Conservation (phyloP, 2,113 vertebrate genomes). For the Mesembrinibis cayennensis region DNA sequence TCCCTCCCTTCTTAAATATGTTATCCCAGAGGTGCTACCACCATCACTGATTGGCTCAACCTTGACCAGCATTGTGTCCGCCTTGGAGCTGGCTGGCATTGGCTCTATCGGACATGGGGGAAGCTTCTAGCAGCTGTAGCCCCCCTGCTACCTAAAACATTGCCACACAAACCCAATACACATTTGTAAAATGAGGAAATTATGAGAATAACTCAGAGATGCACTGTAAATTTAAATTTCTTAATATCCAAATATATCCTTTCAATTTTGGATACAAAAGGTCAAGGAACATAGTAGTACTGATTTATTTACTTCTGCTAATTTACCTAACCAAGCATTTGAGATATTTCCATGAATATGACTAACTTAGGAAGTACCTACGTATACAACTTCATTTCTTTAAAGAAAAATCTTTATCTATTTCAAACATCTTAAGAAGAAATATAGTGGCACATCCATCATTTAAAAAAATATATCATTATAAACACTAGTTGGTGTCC, state of each 20-base stretch:
- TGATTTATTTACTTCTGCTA: background rate
- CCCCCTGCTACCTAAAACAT: background rate
- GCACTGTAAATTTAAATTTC: background rate
- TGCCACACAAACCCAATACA: background rate
- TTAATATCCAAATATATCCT: background rate
- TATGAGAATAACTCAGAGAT: background rate
- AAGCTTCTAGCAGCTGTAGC: background rate
- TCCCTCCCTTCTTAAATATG: background rate
- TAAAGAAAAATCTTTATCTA: background rate
- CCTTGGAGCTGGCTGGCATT: background rate
- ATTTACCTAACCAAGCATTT: background rate
- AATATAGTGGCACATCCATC: accelerated
- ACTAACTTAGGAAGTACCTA: background rate
- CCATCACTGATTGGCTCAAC: background rate
- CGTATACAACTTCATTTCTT: background rate
- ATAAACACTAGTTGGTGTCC: background rate
- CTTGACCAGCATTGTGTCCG: background rate
- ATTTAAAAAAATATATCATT: background rate
- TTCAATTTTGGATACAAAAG: background rate
- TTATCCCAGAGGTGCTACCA: background rate
- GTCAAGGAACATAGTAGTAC: background rate
- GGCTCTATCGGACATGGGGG: background rate
- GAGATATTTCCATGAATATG: background rate
- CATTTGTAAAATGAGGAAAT: background rate
- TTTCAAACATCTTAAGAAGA: background rate